These are phyloP conservation scores for Macrocentrus cingulum DNA, from an alignment of 1,140 invertebrate species.

Conservation along the genomic window DNA sequence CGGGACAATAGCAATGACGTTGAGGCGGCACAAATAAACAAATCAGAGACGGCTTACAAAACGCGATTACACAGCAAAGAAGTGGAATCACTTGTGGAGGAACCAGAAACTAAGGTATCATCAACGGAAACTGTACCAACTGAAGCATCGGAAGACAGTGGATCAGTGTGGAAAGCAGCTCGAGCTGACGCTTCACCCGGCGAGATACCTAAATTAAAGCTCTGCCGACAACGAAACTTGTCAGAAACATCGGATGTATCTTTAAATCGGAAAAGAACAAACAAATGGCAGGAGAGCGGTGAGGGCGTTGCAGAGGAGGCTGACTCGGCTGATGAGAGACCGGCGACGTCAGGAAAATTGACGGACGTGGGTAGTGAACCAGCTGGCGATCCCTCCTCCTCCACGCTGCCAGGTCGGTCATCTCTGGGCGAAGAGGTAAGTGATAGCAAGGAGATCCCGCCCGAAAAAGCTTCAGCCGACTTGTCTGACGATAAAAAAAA, in stretches of 20 bases:
- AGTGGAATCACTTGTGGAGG: slow-evolving; percentile 9
- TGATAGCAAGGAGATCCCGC: slow-evolving; percentile 58
- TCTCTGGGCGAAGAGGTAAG: slow-evolving; percentile 58
- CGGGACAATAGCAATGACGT: slow-evolving; percentile 37
- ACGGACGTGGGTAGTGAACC: slow-evolving; percentile 36
- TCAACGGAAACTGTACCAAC: slow-evolving; percentile 22
- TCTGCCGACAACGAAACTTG: slow-evolving; percentile 56
- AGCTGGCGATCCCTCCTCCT: slow-evolving; percentile 46
- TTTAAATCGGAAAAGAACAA: slow-evolving; percentile 47
- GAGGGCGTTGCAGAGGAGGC: slow-evolving; percentile 52
- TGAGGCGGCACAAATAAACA: slow-evolving; percentile 33
- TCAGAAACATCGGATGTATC: slow-evolving; percentile 52
- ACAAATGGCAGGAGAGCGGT: slow-evolving; percentile 54
- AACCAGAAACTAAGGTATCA: slow-evolving; percentile 22
- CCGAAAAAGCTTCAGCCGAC: slow-evolving; percentile 55
- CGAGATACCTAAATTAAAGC: slow-evolving; percentile 60
- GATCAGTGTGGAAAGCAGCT: slow-evolving; percentile 60
- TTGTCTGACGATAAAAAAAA: slow-evolving; percentile 59
- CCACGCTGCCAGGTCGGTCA: slow-evolving; percentile 50
- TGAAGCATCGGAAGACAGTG: slow-evolving; percentile 37
- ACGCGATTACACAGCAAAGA: slow-evolving; percentile 21
- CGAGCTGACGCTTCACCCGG: slow-evolving; percentile 59
- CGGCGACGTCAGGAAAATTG: slow-evolving; percentile 36
- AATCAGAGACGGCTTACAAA: slow-evolving; percentile 15
- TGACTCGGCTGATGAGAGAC: slow-evolving; percentile 52